phyloP scores from a whole-genome alignment of 1,140 invertebrate genomes.

The Brachionus sp. region DNA sequence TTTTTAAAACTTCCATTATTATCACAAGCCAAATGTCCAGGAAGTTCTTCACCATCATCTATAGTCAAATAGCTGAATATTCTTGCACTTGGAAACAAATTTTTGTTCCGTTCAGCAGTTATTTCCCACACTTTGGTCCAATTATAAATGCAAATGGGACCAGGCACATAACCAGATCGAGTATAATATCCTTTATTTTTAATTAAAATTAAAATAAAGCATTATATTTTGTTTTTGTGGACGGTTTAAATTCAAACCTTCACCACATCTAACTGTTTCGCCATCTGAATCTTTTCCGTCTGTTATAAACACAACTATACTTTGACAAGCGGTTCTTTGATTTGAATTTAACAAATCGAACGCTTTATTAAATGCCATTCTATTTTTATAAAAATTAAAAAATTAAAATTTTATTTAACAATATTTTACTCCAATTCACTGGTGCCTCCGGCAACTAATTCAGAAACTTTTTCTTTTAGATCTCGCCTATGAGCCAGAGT shows the following conservation, averaged over 20 bases:
- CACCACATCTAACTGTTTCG: slow-evolving; percentile 60
- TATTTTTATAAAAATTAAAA: slow-evolving; percentile 47
- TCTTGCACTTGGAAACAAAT: slow-evolving; percentile 54
- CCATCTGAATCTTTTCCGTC: slow-evolving; percentile 60
- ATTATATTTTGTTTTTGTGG: neutral
- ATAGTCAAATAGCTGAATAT: slow-evolving; percentile 61
- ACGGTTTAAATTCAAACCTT: slow-evolving; percentile 50
- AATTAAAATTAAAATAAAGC: neutral
- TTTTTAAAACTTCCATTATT: slow-evolving; percentile 57
- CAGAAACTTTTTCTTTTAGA: slow-evolving; percentile 59
- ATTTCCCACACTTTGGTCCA: slow-evolving; percentile 59
- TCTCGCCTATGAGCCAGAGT: slow-evolving; percentile 60
- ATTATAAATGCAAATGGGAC: slow-evolving; percentile 61
- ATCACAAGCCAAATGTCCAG: slow-evolving; percentile 52
- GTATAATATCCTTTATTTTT: slow-evolving; percentile 56
- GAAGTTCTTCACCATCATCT: slow-evolving; percentile 60
- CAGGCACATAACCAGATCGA: slow-evolving; percentile 60
- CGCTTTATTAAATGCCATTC: slow-evolving; percentile 57
- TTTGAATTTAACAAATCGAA: slow-evolving; percentile 56
- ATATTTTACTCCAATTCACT: slow-evolving; percentile 57
- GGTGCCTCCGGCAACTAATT: slow-evolving; percentile 58
- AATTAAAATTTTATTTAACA: neutral
- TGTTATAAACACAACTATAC: slow-evolving; percentile 59
- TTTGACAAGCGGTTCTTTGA: slow-evolving; percentile 59
- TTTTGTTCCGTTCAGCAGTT: slow-evolving; percentile 52